These are phyloP conservation scores for Phengaris arion DNA, from an alignment of 2,888 invertebrate genomes.

Conservation along the genomic window DNA sequence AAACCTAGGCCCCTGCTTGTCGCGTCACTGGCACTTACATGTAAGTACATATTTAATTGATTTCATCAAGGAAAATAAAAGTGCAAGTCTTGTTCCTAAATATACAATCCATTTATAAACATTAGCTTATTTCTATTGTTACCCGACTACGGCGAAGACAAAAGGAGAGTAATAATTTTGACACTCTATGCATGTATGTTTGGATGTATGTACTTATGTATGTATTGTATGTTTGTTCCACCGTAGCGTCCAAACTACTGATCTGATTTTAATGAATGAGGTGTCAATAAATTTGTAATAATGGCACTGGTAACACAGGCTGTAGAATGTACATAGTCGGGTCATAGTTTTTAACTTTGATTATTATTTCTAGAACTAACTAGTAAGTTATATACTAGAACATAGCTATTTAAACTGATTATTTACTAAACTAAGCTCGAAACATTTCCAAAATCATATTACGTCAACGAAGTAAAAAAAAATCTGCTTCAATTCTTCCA, in stretches of 20 bases:
- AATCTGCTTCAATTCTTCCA: neutral
- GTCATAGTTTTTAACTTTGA: no score
- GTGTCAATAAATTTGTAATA: no score
- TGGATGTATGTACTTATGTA: no score
- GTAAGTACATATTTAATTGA: neutral
- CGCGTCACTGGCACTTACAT: neutral
- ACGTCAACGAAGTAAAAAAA: neutral
- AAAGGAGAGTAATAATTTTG: no score
- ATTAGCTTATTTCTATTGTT: neutral
- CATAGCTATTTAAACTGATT: neutral
- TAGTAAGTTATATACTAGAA: neutral
- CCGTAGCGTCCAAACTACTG: no score
- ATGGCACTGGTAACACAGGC: no score
- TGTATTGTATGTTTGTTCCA: no score
- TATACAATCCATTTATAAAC: neutral
- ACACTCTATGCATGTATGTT: no score
- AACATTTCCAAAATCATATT: neutral
- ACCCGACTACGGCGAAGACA: no score
- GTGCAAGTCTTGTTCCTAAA: constrained; percentile 5
- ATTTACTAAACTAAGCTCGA: neutral
- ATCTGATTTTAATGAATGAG: no score
- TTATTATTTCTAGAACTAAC: neutral
- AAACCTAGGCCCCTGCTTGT: neutral
- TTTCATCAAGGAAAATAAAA: neutral
- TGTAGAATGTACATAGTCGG: no score